These are phyloP conservation scores for Stenopsyche tienmushanensis DNA, from an alignment of 1,140 invertebrate genomes.

Conservation along the genomic window DNA sequence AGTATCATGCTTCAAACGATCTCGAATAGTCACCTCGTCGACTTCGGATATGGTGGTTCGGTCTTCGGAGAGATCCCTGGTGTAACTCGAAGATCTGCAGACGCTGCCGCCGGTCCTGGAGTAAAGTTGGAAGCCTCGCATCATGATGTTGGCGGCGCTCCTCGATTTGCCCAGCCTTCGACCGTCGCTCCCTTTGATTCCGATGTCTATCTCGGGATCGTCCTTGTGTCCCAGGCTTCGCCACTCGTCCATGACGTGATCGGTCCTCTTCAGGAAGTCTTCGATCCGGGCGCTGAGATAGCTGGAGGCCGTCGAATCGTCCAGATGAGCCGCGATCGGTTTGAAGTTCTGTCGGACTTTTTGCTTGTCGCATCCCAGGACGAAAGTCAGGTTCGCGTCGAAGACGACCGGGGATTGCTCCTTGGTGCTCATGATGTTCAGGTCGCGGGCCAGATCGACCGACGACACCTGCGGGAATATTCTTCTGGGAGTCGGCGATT, in stretches of 20 bases:
- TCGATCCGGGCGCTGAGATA: slow-evolving; percentile 73
- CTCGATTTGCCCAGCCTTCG: slow-evolving; percentile 63
- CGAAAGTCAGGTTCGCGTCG: slow-evolving; percentile 76
- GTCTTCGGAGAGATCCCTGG: slow-evolving; percentile 59
- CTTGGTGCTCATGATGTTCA: slow-evolving; percentile 60
- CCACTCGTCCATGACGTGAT: slow-evolving; percentile 86
- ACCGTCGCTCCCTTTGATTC: slow-evolving; percentile 46
- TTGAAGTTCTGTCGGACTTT: slow-evolving; percentile 66
- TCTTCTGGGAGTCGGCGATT: slow-evolving; percentile 59
- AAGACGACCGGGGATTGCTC: slow-evolving; percentile 77
- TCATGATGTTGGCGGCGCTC: slow-evolving; percentile 76
- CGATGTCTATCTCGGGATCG: slow-evolving; percentile 50
- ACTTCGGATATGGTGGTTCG: slow-evolving; percentile 63
- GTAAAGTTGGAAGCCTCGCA: slow-evolving; percentile 73
- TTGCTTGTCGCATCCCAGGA: slow-evolving; percentile 69
- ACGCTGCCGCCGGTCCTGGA: slow-evolving; percentile 59
- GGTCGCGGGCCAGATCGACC: slow-evolving; percentile 46
- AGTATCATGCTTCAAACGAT: too few species aligned
- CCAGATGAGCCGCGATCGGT: slow-evolving; percentile 70
- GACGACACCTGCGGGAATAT: slow-evolving; percentile 65
- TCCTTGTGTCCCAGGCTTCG: slow-evolving; percentile 62
- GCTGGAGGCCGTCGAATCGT: slow-evolving; percentile 72
- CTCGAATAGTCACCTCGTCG: slow-evolving; percentile 58
- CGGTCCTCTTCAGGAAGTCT: slow-evolving; percentile 76
- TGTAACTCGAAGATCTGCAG: slow-evolving; percentile 50